These are phyloP conservation scores for Alligator mississippiensis DNA, from an alignment of 2,113 vertebrate species.

Conservation along the genomic window DNA sequence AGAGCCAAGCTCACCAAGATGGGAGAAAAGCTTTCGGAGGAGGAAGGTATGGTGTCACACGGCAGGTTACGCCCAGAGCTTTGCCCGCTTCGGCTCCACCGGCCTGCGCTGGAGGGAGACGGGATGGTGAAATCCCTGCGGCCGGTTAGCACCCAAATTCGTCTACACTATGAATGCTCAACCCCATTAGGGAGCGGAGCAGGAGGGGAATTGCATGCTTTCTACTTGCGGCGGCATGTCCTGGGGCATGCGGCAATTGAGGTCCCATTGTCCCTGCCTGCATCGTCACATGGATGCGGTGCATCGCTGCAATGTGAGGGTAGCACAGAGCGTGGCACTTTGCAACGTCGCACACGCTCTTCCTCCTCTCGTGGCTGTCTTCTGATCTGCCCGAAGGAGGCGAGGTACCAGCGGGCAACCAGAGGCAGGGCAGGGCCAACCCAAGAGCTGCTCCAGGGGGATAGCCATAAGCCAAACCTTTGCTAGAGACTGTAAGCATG, in stretches of 20 bases:
- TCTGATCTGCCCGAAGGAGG: background rate
- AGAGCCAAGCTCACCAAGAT: slow-evolving; percentile 89
- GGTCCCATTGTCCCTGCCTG: background rate
- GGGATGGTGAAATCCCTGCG: background rate
- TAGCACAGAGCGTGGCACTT: background rate
- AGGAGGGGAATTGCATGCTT: background rate
- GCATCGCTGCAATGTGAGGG: background rate
- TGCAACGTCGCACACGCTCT: background rate
- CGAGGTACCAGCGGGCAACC: background rate
- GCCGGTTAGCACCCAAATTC: background rate
- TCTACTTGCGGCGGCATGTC: no score
- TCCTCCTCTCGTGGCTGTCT: background rate
- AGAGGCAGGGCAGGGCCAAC: background rate
- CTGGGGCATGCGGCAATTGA: no score
- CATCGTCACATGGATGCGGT: background rate
- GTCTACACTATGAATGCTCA: background rate
- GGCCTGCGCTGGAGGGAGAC: background rate
- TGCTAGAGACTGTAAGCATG: background rate
- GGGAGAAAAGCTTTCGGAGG: slow-evolving; percentile 91
- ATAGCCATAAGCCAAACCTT: background rate
- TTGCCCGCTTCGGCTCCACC: background rate
- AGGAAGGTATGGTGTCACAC: slow-evolving; percentile 84
- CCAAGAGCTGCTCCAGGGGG: background rate
- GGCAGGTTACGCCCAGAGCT: background rate
- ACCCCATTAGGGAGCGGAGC: background rate